A percentile compares a stretch with the other conserved stretches of the same genome.
Conservation (phyloP, 1,140 invertebrate genomes). For the Drosophila mayri region DNA sequence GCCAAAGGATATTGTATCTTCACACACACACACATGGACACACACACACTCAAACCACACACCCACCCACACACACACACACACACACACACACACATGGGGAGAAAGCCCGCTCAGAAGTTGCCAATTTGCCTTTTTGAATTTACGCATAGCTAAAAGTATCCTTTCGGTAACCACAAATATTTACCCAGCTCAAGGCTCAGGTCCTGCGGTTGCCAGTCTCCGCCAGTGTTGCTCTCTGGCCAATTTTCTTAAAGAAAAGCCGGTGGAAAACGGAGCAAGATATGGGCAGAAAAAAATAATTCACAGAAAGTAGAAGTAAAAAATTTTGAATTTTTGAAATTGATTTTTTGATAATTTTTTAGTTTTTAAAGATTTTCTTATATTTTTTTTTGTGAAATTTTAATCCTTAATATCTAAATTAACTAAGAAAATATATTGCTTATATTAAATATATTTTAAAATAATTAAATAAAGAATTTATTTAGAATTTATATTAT, state of each 20-base stretch:
- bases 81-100: constrained; percentile 19
- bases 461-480: too few relatives aligned
- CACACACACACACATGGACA: constrained; percentile 39
- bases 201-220: constrained; percentile 78
- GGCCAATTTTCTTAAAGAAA: neutral
- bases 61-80: neutral
- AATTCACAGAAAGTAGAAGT: neutral
- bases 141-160: constrained; percentile 83
- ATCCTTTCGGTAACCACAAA: constrained; percentile 83
- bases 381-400: neutral
- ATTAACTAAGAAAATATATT: neutral
- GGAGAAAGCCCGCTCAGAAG: constrained; percentile 47
- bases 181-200: constrained; percentile 83
- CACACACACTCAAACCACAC: constrained; percentile 22
- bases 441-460: neutral
- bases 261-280: neutral
- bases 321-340: neutral
- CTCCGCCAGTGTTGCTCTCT: constrained; percentile 15
- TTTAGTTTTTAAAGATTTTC: neutral
- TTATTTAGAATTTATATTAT: neutral
- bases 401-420: too few relatives aligned
- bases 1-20: constrained; percentile 76
- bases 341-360: neutral
- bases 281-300: too few relatives aligned
- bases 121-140: constrained; percentile 84